phyloP scores from a whole-genome alignment of 2,113 vertebrate species.

The Myocastor coypus region DNA sequence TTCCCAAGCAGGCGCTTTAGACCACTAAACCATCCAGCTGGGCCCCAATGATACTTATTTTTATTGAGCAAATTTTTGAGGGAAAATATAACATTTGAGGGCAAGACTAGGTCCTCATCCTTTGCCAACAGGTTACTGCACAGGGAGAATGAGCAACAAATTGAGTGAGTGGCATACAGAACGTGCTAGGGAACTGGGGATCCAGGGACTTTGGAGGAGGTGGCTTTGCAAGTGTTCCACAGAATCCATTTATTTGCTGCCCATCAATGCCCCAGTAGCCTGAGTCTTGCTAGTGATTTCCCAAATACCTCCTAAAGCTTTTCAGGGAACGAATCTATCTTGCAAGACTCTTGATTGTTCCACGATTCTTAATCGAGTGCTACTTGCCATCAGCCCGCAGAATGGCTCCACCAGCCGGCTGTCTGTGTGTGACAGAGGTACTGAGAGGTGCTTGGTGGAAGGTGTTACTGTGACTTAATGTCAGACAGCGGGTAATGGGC shows the following conservation, averaged over 20 bases:
- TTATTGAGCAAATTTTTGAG: neutral
- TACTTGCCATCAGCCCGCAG: neutral
- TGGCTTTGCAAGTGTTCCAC: neutral
- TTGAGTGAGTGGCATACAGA: neutral
- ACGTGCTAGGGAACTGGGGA: neutral
- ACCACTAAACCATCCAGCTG: too few relatives aligned
- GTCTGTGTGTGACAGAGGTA: neutral
- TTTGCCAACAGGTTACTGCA: neutral
- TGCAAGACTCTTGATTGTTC: neutral
- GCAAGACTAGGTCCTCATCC: neutral
- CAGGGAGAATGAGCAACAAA: neutral
- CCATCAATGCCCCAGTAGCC: neutral
- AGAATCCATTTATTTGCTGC: neutral
- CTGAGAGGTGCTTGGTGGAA: neutral
- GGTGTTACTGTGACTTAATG: neutral
- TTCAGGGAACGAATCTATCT: neutral
- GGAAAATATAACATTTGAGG: neutral
- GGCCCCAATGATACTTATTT: slow-evolving; percentile 6
- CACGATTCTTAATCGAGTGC: neutral
- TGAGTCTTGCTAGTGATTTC: neutral
- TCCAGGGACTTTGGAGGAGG: neutral
- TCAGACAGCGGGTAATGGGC: neutral
- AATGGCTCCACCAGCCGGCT: neutral
- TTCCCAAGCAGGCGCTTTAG: too few relatives aligned
- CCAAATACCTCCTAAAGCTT: neutral